Conservation (phyloP, 2,888 invertebrate genomes). For the Pheosia gnoma region DNA sequence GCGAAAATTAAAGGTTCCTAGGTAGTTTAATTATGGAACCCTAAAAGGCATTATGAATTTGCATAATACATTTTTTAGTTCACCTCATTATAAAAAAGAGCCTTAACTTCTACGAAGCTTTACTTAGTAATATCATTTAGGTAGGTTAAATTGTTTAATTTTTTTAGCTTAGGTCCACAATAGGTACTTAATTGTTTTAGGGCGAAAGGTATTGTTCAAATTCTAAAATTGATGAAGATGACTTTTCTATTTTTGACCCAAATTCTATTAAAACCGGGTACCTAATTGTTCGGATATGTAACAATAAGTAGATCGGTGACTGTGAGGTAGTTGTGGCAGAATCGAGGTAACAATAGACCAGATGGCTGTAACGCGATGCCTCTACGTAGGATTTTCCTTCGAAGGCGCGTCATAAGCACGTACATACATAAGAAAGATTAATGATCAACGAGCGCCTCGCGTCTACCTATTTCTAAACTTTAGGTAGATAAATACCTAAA, state of each 20-base stretch:
- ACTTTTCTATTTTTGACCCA: slow-evolving; percentile 15
- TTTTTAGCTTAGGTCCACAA: not conserved
- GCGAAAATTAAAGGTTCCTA: too few relatives aligned
- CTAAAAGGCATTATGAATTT: too few relatives aligned
- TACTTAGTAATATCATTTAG: not conserved
- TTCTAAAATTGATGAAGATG: slow-evolving; percentile 12
- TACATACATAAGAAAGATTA: slow-evolving; percentile 29
- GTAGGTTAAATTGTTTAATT: not conserved
- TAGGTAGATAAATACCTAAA: not conserved
- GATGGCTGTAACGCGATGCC: slow-evolving; percentile 10
- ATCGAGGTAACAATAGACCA: slow-evolving; percentile 12
- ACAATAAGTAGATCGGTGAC: slow-evolving; percentile 11
- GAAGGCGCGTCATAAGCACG: slow-evolving; percentile 9
- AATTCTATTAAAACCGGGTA: slow-evolving; percentile 8
- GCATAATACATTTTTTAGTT: too few relatives aligned
- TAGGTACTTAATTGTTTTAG: not conserved
- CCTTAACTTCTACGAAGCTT: too few relatives aligned
- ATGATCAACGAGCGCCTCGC: slow-evolving; percentile 15
- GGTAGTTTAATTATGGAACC: too few relatives aligned
- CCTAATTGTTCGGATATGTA: slow-evolving; percentile 14
- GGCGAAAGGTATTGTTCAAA: slow-evolving; percentile 4
- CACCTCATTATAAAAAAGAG: too few relatives aligned
- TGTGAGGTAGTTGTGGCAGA: not conserved
- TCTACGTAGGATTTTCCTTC: slow-evolving; percentile 10
- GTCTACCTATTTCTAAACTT: slow-evolving; percentile 25